These are phyloP conservation scores for Virgularia gustaviana DNA, from an alignment of 92 coral and sea anemone genomes.

Conservation along the genomic window DNA sequence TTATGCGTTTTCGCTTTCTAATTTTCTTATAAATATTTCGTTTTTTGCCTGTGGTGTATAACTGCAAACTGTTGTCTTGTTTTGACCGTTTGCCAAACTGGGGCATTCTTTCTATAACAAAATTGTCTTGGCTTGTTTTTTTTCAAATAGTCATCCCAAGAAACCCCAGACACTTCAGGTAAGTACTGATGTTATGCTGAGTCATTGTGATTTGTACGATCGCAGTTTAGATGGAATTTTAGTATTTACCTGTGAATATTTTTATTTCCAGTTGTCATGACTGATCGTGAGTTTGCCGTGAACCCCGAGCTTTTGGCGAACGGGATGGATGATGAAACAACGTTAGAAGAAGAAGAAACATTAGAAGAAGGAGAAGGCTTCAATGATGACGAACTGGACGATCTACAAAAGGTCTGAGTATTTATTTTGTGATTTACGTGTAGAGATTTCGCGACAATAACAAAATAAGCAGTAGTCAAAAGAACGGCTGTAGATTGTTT, in stretches of 20 bases:
- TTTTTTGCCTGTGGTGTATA: neutral
- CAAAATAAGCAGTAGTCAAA: neutral
- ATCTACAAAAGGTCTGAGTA: slow-evolving; percentile 70
- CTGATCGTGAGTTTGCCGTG: slow-evolving; percentile 88
- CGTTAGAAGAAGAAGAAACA: slow-evolving; percentile 93
- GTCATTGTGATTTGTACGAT: neutral
- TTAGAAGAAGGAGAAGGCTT: slow-evolving; percentile 82
- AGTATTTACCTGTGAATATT: neutral
- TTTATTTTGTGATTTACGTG: slow-evolving; percentile 10
- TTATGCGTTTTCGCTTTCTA: neutral
- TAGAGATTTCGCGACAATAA: neutral
- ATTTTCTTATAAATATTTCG: neutral
- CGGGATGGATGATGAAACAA: slow-evolving; percentile 93
- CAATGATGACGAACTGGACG: slow-evolving; percentile 74
- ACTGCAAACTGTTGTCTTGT: slow-evolving; percentile 2
- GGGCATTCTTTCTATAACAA: neutral
- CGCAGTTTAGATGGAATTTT: neutral
- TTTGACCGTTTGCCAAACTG: slow-evolving; percentile 31
- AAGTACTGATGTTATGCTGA: neutral
- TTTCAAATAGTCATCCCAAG: slow-evolving; percentile 28
- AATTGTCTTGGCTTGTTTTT: neutral
- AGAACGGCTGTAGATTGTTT: neutral
- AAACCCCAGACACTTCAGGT: slow-evolving; percentile 1
- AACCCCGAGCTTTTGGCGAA: slow-evolving; percentile 82
- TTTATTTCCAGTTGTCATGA: slow-evolving; percentile 58